A percentile compares a stretch with the other conserved stretches of the same genome.
phyloP scores from a whole-genome alignment of 2,888 invertebrate genomes.

The Peribatodes rhomboidaria region DNA sequence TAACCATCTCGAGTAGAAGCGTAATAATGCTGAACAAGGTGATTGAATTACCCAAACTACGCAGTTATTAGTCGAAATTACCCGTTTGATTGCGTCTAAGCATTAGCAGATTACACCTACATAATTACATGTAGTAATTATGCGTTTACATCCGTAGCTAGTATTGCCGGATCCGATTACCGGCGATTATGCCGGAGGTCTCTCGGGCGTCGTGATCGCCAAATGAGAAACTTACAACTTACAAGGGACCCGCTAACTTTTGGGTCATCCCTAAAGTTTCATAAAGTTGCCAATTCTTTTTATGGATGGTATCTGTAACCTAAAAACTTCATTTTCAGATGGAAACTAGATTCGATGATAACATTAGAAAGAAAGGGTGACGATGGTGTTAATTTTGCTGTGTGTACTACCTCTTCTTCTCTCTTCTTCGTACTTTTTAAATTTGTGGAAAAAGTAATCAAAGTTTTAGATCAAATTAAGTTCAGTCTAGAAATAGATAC shows the following conservation, averaged over 20 bases:
- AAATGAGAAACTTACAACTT: conserved; percentile 45
- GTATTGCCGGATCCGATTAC: conserved; percentile 38
- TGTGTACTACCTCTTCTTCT: neutral
- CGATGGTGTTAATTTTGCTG: neutral
- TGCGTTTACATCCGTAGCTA: conserved; percentile 33
- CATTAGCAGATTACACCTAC: conserved; percentile 27
- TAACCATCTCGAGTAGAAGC: no score
- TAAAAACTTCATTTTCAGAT: conserved; percentile 32
- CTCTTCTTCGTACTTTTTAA: no score
- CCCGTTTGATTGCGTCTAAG: conserved; percentile 25
- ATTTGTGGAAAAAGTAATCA: no score
- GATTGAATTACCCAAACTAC: conserved; percentile 27
- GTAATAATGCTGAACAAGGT: conserved; percentile 15
- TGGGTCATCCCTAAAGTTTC: conserved; percentile 50
- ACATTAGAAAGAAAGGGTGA: conserved; percentile 15
- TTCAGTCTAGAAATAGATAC: no score
- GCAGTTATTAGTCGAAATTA: conserved; percentile 10
- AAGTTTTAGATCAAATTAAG: no score
- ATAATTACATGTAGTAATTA: conserved; percentile 40
- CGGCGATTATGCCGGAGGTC: conserved; percentile 29
- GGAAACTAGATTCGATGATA: conserved; percentile 12
- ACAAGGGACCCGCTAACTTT: conserved; percentile 49
- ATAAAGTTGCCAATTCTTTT: conserved; percentile 52
- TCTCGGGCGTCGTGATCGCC: conserved; percentile 39
- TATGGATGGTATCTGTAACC: conserved; percentile 45